Evolutionary conservation across 2,797 vertebrate species (phyloP).

Genomic region (Periparus ater): DNA sequence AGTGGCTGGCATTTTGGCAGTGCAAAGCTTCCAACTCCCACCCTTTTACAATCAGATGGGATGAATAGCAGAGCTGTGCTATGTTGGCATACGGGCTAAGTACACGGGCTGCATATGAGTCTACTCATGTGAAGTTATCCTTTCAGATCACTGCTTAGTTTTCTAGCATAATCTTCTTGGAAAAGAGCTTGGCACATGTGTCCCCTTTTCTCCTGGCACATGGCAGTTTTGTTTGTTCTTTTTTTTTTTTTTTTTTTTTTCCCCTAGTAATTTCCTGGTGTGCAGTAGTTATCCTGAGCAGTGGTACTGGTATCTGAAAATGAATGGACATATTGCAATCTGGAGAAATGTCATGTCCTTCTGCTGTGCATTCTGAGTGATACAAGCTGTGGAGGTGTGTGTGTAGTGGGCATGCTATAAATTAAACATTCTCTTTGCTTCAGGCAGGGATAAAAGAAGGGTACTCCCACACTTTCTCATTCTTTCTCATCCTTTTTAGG

Average conservation of each 20-base stretch:
- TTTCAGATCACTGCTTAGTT: conserved; percentile 41
- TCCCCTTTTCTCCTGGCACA: conserved; percentile 21
- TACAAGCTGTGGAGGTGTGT: neutral
- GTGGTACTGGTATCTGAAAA: neutral
- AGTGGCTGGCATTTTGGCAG: conserved; percentile 48
- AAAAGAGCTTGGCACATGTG: neutral
- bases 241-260: fast-evolving
- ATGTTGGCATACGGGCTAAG: conserved; percentile 42
- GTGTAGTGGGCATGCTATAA: neutral
- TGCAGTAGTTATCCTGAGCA: neutral
- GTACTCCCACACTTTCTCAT: neutral
- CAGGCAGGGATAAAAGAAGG: neutral
- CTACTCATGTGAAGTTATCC: conserved; percentile 35
- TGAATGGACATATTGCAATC: conserved; percentile 19
- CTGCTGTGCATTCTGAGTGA: conserved; percentile 12
- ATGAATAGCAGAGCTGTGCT: conserved; percentile 39
- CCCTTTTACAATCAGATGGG: conserved; percentile 27
- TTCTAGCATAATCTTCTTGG: conserved; percentile 20
- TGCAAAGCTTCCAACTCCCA: conserved; percentile 5
- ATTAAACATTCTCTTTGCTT: neutral
- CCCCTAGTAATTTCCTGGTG: neutral
- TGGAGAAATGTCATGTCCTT: conserved; percentile 9
- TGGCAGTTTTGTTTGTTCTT: neutral
- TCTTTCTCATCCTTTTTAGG: neutral
- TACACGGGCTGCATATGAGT: conserved; percentile 36